phyloP scores from a whole-genome alignment of 2,113 vertebrate genomes.

The Cinclus mexicanus region DNA sequence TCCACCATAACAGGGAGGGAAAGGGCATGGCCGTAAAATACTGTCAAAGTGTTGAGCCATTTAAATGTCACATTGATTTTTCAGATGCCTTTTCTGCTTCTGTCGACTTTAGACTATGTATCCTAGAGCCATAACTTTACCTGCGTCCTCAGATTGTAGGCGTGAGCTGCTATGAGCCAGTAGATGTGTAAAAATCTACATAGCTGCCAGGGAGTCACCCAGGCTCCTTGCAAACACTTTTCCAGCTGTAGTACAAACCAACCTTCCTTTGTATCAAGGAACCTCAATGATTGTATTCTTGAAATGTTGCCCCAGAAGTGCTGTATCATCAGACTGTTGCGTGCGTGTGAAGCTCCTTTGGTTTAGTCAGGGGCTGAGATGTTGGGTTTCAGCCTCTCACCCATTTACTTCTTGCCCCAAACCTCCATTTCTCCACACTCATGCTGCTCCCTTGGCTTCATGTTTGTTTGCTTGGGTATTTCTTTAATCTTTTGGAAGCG shows the following conservation, averaged over 20 bases:
- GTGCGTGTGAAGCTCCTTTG: not conserved
- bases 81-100: slow-evolving; percentile 70
- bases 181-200: slow-evolving; percentile 33
- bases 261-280: slow-evolving; percentile 57
- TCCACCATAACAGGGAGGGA: not conserved
- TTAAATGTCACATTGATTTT: not conserved
- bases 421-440: not conserved
- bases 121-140: slow-evolving; percentile 70
- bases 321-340: not conserved
- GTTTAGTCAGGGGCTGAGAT: not conserved
- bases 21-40: not conserved
- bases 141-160: slow-evolving; percentile 54
- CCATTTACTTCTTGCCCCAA: not conserved
- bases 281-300: slow-evolving; percentile 1
- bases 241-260: slow-evolving; percentile 20
- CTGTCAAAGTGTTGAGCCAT: slow-evolving; percentile 42
- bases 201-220: not conserved
- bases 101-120: slow-evolving; percentile 36
- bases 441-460: not conserved
- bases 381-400: not conserved
- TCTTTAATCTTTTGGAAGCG: not conserved
- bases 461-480: not conserved
- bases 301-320: slow-evolving; percentile 22
- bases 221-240: not conserved
- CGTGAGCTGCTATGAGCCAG: slow-evolving; percentile 69